Evolutionary conservation across 2,797 vertebrate species (phyloP).

Genomic region (Fratercula arctica): DNA sequence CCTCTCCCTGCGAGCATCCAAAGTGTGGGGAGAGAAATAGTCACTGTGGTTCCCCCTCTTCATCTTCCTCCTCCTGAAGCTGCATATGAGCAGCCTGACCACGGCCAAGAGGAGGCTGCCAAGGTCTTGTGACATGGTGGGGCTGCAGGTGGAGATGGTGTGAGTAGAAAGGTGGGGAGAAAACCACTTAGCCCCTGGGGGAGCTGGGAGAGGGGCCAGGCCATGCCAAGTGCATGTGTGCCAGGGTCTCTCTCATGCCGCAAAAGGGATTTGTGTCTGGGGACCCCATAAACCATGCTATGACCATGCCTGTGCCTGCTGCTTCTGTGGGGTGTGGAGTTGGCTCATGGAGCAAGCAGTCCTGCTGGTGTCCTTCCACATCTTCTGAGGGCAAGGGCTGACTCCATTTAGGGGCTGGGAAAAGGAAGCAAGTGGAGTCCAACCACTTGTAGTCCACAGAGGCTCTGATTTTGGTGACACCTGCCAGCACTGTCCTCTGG

Average conservation of each 20-base stretch:
- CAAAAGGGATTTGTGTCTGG: not conserved
- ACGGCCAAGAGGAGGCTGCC: not conserved
- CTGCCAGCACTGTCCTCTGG: not conserved
- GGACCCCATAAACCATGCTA: not conserved
- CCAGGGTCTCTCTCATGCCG: not conserved
- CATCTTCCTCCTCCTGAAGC: not conserved
- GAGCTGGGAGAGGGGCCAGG: not conserved
- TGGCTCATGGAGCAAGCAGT: not conserved
- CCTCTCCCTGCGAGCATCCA: not conserved
- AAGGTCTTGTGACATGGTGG: not conserved
- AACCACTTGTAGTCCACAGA: not conserved
- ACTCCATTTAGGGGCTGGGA: not conserved
- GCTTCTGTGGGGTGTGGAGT: rapidly evolving
- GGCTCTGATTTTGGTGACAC: not conserved
- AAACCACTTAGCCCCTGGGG: not conserved
- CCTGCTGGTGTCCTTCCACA: not conserved
- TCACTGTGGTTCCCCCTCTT: not conserved
- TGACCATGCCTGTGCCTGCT: not conserved
- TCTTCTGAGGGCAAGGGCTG: not conserved
- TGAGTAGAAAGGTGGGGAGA: not conserved
- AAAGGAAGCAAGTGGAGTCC: not conserved
- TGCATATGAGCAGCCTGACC: not conserved
- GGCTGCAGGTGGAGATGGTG: not conserved
- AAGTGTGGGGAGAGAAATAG: not conserved
- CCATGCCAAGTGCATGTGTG: not conserved